Evolutionary conservation across 2,888 invertebrate species (phyloP), one percentile per base, ranked within the genome.

Genomic region (Sinotaia quadrata): DNA sequence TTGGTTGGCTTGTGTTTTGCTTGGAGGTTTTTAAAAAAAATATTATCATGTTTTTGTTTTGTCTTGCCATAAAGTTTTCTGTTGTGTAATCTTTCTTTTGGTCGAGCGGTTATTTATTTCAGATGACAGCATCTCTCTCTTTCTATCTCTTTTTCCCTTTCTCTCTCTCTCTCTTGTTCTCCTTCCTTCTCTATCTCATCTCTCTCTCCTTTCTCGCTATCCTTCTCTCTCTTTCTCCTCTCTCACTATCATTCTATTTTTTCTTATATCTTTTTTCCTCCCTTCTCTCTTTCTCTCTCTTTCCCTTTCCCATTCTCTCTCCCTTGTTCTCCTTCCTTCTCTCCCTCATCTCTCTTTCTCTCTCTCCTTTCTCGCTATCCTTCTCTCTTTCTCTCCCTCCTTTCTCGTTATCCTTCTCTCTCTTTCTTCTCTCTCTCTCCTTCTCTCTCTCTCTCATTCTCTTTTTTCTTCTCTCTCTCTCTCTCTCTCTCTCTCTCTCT

Each of bases 141-240:
- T 37, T 61, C 21, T 54, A 31, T 54, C 33, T 54, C n/a, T 44
- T 33, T 54, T 36, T 54, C 29, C 44, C 44, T 61, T 36, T 60
- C 41, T 52, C 37, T 44, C 54, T 61, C 37, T 51, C 36, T 36
- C 49, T 33, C 51, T 59, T 37, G 10, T 2, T 24, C 37, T 57
- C 56, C 10, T 12, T 31, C 61, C 31, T 37, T 58, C 58, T 54
- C 54, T 54, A 27, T 57, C 57, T 44, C n/a, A n/a, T n/a, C n/a
- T n/a, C n/a, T n/a, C n/a, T n/a, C n/a, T n/a, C n/a, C n/a, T n/a
- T 37, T 31, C 36, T 58, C 12, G 33, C 58, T 49, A 8, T 49
- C 33, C 24, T 29, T 29, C 24, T 31, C 15, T 27, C 41, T 41
- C 24, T 44, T 44, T 60, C 15, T 60, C 27, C 18, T 44, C 15